A percentile compares a stretch with the other conserved stretches of the same genome.
These are phyloP conservation scores for Labia minor DNA, from an alignment of 2,888 invertebrate genomes.

Conservation along the genomic window DNA sequence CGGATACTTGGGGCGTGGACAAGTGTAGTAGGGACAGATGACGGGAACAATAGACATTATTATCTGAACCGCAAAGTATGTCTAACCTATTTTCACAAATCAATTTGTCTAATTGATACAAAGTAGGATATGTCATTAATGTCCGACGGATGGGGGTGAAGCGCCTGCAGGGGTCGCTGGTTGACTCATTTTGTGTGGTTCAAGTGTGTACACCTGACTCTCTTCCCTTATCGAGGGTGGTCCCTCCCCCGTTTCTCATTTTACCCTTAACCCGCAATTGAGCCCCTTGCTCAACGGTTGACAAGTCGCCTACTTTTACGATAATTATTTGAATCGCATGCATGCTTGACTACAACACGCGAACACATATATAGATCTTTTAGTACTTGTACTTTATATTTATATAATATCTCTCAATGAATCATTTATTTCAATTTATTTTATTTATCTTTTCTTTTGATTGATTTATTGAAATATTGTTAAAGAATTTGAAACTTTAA, in stretches of 20 bases:
- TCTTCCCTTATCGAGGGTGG: background rate
- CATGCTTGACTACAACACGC: background rate
- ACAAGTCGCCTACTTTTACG: slow-evolving; percentile 13
- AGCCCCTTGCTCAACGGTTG: slow-evolving; percentile 7
- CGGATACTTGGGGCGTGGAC: background rate
- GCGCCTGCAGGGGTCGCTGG: background rate
- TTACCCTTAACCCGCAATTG: slow-evolving; percentile 13
- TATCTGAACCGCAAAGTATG: background rate
- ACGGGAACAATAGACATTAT: slow-evolving; percentile 2
- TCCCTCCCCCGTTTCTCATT: background rate
- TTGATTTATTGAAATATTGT: too few relatives aligned
- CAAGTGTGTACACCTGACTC: slow-evolving; percentile 8
- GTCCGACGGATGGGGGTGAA: slow-evolving; percentile 2
- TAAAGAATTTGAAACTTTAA: too few relatives aligned
- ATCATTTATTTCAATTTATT: too few relatives aligned
- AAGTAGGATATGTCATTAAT: slow-evolving; percentile 13
- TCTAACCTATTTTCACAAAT: slow-evolving; percentile 13
- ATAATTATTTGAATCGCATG: background rate
- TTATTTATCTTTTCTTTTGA: too few relatives aligned
- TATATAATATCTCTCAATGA: too few relatives aligned
- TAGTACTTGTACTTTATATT: background rate
- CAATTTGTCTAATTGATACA: slow-evolving; percentile 13
- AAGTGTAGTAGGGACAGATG: background rate
- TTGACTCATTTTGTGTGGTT: slow-evolving; percentile 7
- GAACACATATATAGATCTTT: background rate